Percentiles rank a stretch among this genome's conserved stretches.
These are phyloP conservation scores for Melanotaenia pygmaea DNA, from an alignment of 2,797 vertebrate genomes.

Conservation along the genomic window DNA sequence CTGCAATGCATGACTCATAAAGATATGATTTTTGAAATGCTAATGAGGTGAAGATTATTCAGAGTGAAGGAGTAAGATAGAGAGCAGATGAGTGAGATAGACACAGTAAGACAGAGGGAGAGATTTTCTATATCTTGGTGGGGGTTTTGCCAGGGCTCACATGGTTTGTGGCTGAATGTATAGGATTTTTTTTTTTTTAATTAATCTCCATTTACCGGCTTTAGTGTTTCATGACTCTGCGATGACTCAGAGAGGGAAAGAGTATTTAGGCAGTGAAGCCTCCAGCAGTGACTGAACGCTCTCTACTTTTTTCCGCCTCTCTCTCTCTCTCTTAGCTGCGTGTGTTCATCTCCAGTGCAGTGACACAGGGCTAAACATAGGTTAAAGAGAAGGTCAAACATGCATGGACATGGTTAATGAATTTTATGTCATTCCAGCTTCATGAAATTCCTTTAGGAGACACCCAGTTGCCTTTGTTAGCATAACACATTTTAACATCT, in stretches of 20 bases:
- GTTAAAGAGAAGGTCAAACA: slow-evolving; percentile 78
- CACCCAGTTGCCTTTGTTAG: slow-evolving; percentile 50
- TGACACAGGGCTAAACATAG: slow-evolving; percentile 67
- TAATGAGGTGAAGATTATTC: slow-evolving; percentile 77
- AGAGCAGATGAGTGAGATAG: slow-evolving; percentile 55
- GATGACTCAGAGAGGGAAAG: slow-evolving; percentile 65
- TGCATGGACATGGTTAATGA: slow-evolving; percentile 60
- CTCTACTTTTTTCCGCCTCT: slow-evolving; percentile 30
- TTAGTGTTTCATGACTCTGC: slow-evolving; percentile 69
- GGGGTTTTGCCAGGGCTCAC: slow-evolving; percentile 53
- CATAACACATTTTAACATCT: slow-evolving; percentile 32
- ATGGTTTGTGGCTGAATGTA: slow-evolving; percentile 49
- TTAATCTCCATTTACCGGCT: slow-evolving; percentile 69
- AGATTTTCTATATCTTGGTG: slow-evolving; percentile 40
- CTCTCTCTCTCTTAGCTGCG: slow-evolving; percentile 22
- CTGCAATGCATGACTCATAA: slow-evolving; percentile 75
- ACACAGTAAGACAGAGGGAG: slow-evolving; percentile 57
- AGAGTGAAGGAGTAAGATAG: slow-evolving; percentile 57
- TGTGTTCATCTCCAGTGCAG: slow-evolving; percentile 47
- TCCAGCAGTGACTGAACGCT: slow-evolving; percentile 48
- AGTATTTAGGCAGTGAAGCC: slow-evolving; percentile 56
- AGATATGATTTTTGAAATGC: slow-evolving; percentile 78
- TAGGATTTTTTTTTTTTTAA: slow-evolving; percentile 56
- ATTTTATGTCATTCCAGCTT: slow-evolving; percentile 48
- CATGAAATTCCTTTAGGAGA: slow-evolving; percentile 44